These are phyloP conservation scores for Salvelinus fontinalis DNA, from an alignment of 2,113 vertebrate genomes.

Conservation along the genomic window DNA sequence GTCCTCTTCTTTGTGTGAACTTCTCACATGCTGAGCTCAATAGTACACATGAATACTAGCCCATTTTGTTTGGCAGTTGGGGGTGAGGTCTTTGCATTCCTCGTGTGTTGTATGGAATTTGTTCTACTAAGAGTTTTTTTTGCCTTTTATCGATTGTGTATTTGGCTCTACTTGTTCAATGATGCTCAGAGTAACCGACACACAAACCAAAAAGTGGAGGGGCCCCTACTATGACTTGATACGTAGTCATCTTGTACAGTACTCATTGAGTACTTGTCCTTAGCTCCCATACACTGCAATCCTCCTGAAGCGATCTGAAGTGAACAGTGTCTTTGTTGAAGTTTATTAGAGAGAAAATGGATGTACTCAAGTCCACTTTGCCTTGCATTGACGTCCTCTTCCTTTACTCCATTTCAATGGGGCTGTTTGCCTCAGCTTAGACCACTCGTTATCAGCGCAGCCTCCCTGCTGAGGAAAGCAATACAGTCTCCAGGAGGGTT, in stretches of 20 bases:
- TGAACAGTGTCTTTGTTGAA: neutral
- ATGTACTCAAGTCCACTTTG: neutral
- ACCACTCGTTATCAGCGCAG: neutral
- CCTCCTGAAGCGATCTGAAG: neutral
- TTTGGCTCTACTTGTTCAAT: neutral
- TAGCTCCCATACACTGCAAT: neutral
- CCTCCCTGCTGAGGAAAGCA: constrained; percentile 2
- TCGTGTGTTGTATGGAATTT: constrained; percentile 41
- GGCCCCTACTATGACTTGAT: neutral
- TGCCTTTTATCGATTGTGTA: neutral
- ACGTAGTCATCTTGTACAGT: neutral
- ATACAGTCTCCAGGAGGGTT: neutral
- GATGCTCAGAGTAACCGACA: constrained; percentile 4
- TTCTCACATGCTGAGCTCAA: constrained; percentile 25
- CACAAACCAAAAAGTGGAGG: constrained; percentile 25
- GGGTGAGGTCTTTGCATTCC: constrained; percentile 63
- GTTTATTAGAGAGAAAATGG: neutral
- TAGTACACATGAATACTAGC: constrained; percentile 24
- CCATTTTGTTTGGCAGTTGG: constrained; percentile 1
- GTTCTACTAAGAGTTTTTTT: constrained; percentile 30
- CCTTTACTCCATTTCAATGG: neutral
- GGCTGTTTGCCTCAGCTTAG: neutral
- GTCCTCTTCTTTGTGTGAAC: constrained; percentile 15
- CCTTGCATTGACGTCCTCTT: neutral
- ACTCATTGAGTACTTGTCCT: neutral